Percentiles rank a stretch among this genome's conserved stretches.
phyloP scores from a whole-genome alignment of 2,888 invertebrate genomes.

The Parasteatoda lunata region DNA sequence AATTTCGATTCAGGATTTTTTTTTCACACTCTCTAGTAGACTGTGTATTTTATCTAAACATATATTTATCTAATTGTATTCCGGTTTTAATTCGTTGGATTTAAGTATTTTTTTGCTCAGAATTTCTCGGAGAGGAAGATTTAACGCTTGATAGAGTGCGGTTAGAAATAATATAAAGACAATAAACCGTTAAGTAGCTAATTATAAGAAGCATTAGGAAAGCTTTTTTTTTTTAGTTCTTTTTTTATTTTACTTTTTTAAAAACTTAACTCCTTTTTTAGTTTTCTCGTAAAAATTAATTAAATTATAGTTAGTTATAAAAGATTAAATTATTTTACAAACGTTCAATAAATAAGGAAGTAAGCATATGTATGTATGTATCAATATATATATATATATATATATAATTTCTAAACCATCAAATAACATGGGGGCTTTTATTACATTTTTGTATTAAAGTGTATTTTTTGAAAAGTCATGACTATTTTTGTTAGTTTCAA shows the following conservation, averaged over 20 bases:
- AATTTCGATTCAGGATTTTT: background rate
- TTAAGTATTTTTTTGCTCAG: background rate
- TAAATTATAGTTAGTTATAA: background rate
- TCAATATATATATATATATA: no score
- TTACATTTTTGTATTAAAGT: no score
- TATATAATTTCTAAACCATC: no score
- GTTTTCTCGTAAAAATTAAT: background rate
- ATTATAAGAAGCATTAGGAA: background rate
- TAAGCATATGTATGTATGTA: no score
- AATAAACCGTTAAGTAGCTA: background rate
- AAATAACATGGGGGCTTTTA: no score
- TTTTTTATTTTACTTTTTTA: background rate
- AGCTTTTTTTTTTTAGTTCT: background rate
- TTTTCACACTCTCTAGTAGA: background rate
- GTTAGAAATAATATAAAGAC: background rate
- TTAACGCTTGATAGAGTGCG: background rate
- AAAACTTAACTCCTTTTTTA: background rate
- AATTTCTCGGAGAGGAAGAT: background rate
- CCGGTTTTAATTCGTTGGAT: constrained; percentile 1
- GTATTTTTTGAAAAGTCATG: no score
- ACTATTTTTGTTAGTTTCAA: no score
- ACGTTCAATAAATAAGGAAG: no score
- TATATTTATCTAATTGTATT: background rate
- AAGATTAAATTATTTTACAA: background rate
- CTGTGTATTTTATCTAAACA: background rate